phyloP scores from a whole-genome alignment of 92 coral and sea anemone genomes.

The Siderastrea siderea region DNA sequence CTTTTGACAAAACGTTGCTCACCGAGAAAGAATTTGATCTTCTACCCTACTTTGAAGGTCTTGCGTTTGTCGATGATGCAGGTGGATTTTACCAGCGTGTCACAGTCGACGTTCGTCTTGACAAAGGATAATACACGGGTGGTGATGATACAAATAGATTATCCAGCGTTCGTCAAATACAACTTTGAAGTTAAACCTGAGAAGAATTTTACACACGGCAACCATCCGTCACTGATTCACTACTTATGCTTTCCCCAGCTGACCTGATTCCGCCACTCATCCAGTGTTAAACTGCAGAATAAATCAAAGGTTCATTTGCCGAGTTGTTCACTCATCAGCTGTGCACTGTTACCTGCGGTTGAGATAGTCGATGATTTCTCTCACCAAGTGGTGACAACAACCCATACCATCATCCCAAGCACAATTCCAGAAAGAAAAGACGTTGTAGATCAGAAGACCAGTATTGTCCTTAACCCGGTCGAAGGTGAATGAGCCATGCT shows the following conservation, averaged over 20 bases:
- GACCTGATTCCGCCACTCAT: slow-evolving; percentile 41
- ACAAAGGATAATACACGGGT: background rate
- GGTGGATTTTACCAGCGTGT: background rate
- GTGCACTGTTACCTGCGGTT: slow-evolving; percentile 55
- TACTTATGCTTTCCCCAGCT: slow-evolving; percentile 25
- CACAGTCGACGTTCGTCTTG: background rate
- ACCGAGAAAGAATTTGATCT: background rate
- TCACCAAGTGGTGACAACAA: slow-evolving; percentile 44
- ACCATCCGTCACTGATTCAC: slow-evolving; percentile 40
- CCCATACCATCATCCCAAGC: slow-evolving; percentile 40
- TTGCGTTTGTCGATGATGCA: background rate
- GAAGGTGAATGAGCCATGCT: slow-evolving; percentile 66
- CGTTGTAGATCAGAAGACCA: slow-evolving; percentile 29
- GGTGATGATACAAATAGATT: background rate
- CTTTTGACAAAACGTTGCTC: slow-evolving; percentile 32
- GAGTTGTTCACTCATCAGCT: slow-evolving; percentile 56
- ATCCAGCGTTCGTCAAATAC: slow-evolving; percentile 36
- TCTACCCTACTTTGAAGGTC: background rate
- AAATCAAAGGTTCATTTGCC: slow-evolving; percentile 24
- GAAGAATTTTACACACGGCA: slow-evolving; percentile 17
- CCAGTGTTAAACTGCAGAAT: slow-evolving; percentile 42
- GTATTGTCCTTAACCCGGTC: slow-evolving; percentile 1
- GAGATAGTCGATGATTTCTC: slow-evolving; percentile 47
- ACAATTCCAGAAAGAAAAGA: slow-evolving; percentile 51
- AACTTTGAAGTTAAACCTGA: slow-evolving; percentile 31